Conservation (phyloP, 2,888 invertebrate species). For the Ormyrus thymus region DNA sequence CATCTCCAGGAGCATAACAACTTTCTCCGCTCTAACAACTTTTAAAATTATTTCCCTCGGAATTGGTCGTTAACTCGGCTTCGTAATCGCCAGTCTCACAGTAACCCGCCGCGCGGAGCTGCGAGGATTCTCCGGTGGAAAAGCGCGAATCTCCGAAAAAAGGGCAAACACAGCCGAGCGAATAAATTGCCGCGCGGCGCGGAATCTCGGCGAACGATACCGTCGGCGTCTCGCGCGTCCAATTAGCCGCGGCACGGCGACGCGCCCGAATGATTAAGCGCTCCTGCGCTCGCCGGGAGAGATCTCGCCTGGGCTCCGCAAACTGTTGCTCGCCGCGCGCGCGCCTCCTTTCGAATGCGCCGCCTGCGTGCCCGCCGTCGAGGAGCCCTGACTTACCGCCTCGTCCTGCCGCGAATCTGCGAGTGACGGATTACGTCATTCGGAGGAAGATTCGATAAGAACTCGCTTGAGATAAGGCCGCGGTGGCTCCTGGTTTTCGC, state of each 20-base stretch:
- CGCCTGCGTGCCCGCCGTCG: not conserved
- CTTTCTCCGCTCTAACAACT: no score
- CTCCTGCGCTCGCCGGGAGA: not conserved
- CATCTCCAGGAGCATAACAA: no score
- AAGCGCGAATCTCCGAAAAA: not conserved
- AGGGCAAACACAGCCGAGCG: not conserved
- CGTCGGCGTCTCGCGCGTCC: not conserved
- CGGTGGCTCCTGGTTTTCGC: no score
- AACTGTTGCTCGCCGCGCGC: conserved; percentile 29
- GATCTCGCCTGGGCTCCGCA: not conserved
- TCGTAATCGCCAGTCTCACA: no score
- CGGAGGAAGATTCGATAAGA: no score
- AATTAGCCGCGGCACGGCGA: conserved; percentile 9
- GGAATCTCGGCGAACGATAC: not conserved
- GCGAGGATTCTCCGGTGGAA: not conserved
- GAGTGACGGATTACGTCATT: no score
- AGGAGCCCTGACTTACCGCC: not conserved
- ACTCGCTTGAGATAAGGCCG: no score
- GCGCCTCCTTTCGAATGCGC: no score
- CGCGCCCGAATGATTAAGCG: conserved; percentile 30
- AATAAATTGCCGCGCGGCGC: not conserved
- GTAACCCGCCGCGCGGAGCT: not conserved
- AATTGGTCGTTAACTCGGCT: no score
- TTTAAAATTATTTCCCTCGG: no score
- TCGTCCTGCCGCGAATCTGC: not conserved